Percentiles rank a stretch among this genome's conserved stretches.
Conservation (phyloP, 2,797 vertebrate genomes). For the Momotus momota region DNA sequence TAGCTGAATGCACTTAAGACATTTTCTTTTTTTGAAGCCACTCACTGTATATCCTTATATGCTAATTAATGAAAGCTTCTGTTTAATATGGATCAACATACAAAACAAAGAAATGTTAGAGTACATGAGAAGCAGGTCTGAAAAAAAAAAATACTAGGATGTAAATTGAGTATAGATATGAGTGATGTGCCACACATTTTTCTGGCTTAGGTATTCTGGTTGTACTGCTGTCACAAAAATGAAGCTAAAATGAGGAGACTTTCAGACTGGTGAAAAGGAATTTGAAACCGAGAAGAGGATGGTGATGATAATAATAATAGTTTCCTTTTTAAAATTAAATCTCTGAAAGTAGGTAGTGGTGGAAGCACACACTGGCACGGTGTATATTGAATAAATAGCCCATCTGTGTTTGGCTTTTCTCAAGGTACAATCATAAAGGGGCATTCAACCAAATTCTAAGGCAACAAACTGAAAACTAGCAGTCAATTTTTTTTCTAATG, state of each 20-base stretch:
- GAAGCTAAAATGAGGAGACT: not conserved
- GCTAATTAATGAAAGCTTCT: constrained; percentile 22
- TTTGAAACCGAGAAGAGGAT: not conserved
- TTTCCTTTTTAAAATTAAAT: not conserved
- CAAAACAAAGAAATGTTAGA: not conserved
- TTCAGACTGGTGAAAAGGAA: not conserved
- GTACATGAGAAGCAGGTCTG: not conserved
- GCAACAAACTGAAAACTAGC: not conserved
- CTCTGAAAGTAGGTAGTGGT: not conserved
- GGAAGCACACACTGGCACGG: not conserved
- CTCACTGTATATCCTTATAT: not conserved
- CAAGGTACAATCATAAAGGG: not conserved
- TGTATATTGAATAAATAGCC: not conserved
- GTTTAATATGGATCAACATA: not conserved
- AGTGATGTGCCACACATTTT: not conserved
- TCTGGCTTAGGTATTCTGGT: not conserved
- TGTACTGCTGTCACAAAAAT: not conserved
- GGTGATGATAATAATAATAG: not conserved
- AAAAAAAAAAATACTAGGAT: constrained; percentile 1
- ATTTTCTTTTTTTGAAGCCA: not conserved
- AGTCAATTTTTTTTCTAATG: accelerated
- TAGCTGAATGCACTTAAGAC: not conserved
- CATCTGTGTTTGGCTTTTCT: not conserved
- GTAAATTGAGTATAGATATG: not conserved
- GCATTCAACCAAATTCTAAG: not conserved